Base-by-base conservation (phyloP, 2,797 vertebrate species). In the Rousettus madagascariensis region DNA sequence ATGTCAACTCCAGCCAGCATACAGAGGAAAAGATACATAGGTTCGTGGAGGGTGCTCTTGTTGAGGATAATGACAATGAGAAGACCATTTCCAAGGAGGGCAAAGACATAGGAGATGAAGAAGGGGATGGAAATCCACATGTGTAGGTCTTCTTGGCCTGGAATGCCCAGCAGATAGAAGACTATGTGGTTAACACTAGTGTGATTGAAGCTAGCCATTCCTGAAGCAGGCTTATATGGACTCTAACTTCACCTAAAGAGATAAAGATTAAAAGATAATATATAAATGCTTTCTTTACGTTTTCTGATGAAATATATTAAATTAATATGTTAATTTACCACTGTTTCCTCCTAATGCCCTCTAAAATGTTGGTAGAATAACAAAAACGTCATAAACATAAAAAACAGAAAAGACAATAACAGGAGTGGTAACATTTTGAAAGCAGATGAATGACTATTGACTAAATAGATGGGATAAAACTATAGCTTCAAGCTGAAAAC, bases 1-100 rank as follows among this genome's bases (percentile, higher is more conserved):
- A 99, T 63, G 93, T 99, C 98, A 2, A 98, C 97, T 4, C 97
- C 22, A 30, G 98, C 98, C 24, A 99, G 53, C 86, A 94, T 84
- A 26, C 86, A 88, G 15, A 97, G 86, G 53, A 96, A 96, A n/a
- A 96, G 33, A 84, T 93, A 95, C 91, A 92, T 96, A 0, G 95
- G 95, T 49, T 92, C 5, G 2, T 92, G 97, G 49, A 98, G 61
- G 46, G 59, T 90, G 2, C 0, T 9, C 33, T 96, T 97, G 4
- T 0, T 72, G 49, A 53, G 36, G 0, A 95, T 83, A n/a, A 94
- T 61, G 30, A 96, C 59, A 0, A 97, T 26, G 26, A 97, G 55
- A 13, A 80, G 6, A 53, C 59, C 3, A 75, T 96, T 98, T 53
- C 94, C 86, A 5, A 97, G 57, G 4, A 98, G 85, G 0, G 43